Base-by-base conservation (phyloP, 2,797 vertebrate species). In the Zenarchopterus dispar region DNA sequence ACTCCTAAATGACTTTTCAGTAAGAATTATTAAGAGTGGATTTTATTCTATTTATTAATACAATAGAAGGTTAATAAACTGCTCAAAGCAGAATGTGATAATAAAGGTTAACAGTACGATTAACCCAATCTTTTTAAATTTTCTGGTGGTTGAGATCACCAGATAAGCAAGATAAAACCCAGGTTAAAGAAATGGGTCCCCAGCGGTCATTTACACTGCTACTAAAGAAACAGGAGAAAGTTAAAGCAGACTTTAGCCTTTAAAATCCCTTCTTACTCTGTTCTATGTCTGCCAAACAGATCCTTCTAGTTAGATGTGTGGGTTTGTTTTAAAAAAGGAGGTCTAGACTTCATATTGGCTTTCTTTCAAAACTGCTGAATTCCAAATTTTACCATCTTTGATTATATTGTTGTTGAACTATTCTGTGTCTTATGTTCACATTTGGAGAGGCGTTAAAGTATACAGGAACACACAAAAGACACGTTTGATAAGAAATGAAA, bases 201-300 rank as follows among this genome's bases (percentile, higher is more conserved):
- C 16, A 50, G 69, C 67, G 85, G 59, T 55, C 45, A 11, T 17
- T 39, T 1, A 67, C 44, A 52, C 59, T 3, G 62, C 64, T 81
- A 80, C 80, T 78, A 83, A 70, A 70, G 4, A 72, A 63, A 33
- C 41, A 59, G 31, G 33, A 60, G 39, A 54, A 70, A 81, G 64
- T 64, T 42, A 13, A 73, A 59, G 50, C 24, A 65, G 64, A 64
- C 43, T 53, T 60, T 24, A 62, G 65, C 65, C 62, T 82, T 36
- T 8, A 17, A 65, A 26, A 74, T 73, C 77, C 62, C 64, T 55
- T 62, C 61, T 58, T 33, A 19, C 56, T 59, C 16, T 33, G 51
- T 60, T 0, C 64, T 62, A 41, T 0, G 56, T 64, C 63, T 81
- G 74, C 73, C 75, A 78, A 62, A 62, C 70, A 54, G 39, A 46